phyloP scores from a whole-genome alignment of 2,888 invertebrate species.

The Neelides folsomi region DNA sequence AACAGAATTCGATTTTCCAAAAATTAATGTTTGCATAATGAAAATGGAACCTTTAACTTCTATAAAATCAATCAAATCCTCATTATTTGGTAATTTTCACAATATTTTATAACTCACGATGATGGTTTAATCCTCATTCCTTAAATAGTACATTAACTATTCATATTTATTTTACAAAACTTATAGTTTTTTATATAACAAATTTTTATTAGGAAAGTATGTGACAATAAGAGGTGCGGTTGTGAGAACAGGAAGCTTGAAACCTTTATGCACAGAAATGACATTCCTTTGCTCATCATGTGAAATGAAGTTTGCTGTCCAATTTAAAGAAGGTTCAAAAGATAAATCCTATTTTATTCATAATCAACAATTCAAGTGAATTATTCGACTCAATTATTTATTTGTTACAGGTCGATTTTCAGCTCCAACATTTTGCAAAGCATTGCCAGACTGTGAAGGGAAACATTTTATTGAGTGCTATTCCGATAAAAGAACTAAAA shows the following conservation, averaged over 20 bases:
- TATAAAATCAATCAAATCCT: conserved; percentile 15
- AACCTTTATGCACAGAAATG: conserved; percentile 12
- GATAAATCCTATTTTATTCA: too few species aligned
- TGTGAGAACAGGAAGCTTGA: conserved; percentile 16
- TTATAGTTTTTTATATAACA: not conserved
- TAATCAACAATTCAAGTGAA: too few species aligned
- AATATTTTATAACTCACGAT: too few species aligned
- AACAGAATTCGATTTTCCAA: conserved; percentile 2
- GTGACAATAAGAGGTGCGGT: conserved; percentile 23
- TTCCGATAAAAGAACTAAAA: conserved; percentile 7
- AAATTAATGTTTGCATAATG: conserved; percentile 18
- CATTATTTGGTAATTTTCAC: conserved; percentile 16
- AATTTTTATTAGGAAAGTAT: conserved; percentile 19
- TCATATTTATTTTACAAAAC: not conserved
- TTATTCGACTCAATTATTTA: too few species aligned
- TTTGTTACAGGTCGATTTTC: conserved; percentile 10
- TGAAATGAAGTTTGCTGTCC: conserved; percentile 9
- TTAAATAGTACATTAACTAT: too few species aligned
- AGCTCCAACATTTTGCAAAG: conserved; percentile 14
- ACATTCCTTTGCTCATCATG: conserved; percentile 20
- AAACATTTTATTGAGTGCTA: conserved; percentile 11
- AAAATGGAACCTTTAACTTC: conserved; percentile 13
- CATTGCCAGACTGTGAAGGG: conserved; percentile 11
- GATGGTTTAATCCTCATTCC: too few species aligned
- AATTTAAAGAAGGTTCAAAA: conserved; percentile 11